Evolutionary conservation across 2,113 vertebrate genomes (phyloP).

Genomic region (Myodes glareolus): DNA sequence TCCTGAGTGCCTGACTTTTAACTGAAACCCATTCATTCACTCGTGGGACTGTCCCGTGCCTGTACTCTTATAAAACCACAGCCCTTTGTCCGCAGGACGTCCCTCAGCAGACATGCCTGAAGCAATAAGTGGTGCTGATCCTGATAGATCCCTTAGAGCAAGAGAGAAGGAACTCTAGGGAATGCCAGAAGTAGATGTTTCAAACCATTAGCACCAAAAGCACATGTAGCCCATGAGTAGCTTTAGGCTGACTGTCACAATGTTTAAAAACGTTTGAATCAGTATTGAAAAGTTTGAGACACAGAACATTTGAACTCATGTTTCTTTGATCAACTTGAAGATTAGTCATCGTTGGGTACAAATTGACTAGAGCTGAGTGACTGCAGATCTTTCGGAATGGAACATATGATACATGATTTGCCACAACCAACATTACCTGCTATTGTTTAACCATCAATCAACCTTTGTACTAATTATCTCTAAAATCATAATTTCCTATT

Average conservation of each 20-base stretch:
- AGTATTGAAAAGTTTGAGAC: constrained; percentile 21
- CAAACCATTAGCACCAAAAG: background rate
- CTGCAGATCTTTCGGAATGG: background rate
- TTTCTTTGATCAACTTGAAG: background rate
- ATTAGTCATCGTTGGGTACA: background rate
- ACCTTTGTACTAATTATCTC: background rate
- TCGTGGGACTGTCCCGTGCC: background rate
- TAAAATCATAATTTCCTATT: background rate
- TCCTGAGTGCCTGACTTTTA: background rate
- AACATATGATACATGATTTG: background rate
- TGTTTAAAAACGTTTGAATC: background rate
- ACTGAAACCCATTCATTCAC: background rate
- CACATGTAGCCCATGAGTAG: background rate
- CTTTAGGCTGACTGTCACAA: background rate
- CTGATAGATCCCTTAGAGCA: background rate
- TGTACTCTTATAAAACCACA: background rate
- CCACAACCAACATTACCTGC: background rate
- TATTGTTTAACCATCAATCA: background rate
- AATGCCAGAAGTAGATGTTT: background rate
- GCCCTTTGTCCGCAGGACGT: background rate
- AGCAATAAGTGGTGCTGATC: too few relatives aligned
- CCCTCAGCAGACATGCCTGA: background rate
- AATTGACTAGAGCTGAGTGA: background rate
- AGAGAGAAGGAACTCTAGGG: background rate
- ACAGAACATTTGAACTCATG: background rate